phyloP scores from a whole-genome alignment of 2,888 invertebrate genomes.

The Metopia argyrocephala region DNA sequence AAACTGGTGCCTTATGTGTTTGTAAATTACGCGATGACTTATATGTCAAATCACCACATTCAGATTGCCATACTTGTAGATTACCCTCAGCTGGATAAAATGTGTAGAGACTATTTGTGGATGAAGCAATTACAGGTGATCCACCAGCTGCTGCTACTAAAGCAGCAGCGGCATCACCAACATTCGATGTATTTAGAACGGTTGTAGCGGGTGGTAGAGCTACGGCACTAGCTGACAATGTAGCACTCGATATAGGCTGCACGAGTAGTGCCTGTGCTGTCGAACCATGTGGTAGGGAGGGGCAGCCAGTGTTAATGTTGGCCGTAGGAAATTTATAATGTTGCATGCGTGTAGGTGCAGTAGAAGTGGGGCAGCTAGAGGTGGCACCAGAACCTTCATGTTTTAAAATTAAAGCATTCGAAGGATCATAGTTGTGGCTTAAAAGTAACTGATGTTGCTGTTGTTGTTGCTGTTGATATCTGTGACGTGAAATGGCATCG shows the following conservation, averaged over 20 bases:
- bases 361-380: slow-evolving; percentile 20
- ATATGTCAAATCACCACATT: slow-evolving; percentile 77
- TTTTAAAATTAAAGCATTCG: slow-evolving; percentile 74
- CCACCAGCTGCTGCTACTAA: slow-evolving; percentile 71
- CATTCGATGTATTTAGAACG: slow-evolving; percentile 67
- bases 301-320: slow-evolving; percentile 27
- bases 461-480: slow-evolving; percentile 57
- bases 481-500: slow-evolving; percentile 76
- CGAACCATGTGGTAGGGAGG: slow-evolving; percentile 61
- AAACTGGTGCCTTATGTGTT: slow-evolving; percentile 77
- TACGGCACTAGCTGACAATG: slow-evolving; percentile 69
- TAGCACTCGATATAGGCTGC: slow-evolving; percentile 76
- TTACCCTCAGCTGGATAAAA: slow-evolving; percentile 78
- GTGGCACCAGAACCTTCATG: slow-evolving; percentile 73
- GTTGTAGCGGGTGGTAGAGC: slow-evolving; percentile 61
- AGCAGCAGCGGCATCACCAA: slow-evolving; percentile 70
- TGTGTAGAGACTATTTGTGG: slow-evolving; percentile 78
- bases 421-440: slow-evolving; percentile 71
- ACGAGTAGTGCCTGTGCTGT: slow-evolving; percentile 73
- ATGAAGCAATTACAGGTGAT: slow-evolving; percentile 76
- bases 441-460: slow-evolving; percentile 16
- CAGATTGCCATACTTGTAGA: slow-evolving; percentile 78
- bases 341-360: slow-evolving; percentile 71
- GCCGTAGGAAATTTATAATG: slow-evolving; percentile 71
- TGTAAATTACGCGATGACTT: slow-evolving; percentile 77